These are phyloP conservation scores for Stichopus chloronotus DNA, from an alignment of 35 echinoderm and acorn worm species.

Conservation along the genomic window DNA sequence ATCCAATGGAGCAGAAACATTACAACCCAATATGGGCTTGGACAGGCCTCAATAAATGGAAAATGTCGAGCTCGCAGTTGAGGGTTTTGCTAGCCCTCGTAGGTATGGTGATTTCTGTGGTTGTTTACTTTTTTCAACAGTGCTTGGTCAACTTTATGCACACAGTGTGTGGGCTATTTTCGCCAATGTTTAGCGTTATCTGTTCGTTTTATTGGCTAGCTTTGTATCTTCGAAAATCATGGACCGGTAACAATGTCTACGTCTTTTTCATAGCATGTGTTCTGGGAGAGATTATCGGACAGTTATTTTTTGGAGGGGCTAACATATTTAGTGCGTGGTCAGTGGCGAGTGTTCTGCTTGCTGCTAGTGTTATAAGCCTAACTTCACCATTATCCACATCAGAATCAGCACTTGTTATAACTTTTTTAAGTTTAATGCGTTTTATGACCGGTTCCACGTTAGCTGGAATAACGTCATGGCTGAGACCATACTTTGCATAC, in stretches of 20 bases:
- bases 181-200: constrained; percentile 92
- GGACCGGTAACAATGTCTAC: constrained; percentile 98
- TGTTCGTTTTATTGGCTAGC: constrained; percentile 97
- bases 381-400: constrained; percentile 85
- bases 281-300: constrained; percentile 88
- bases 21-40: constrained; percentile 92
- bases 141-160: constrained; percentile 78
- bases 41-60: constrained; percentile 86
- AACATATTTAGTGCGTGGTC: constrained; percentile 81
- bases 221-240: constrained; percentile 91
- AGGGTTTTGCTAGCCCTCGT: constrained; percentile 59
- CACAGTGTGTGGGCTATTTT: constrained; percentile 85
- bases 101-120: constrained; percentile 52
- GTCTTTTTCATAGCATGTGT: constrained; percentile 92
- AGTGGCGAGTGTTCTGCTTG: constrained; percentile 79
- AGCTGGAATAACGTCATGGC: constrained; percentile 71
- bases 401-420: constrained; percentile 83
- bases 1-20: constrained; percentile 75
- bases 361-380: constrained; percentile 77
- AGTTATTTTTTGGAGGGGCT: constrained; percentile 78
- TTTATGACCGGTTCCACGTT: constrained; percentile 95
- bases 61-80: constrained; percentile 70
- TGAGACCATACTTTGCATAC: constrained; percentile 94
- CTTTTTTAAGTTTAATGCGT: constrained; percentile 95
- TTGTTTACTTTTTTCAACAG: constrained; percentile 88